These are phyloP conservation scores for Conchocele bisecta DNA, from an alignment of 2,888 invertebrate species.

Conservation along the genomic window DNA sequence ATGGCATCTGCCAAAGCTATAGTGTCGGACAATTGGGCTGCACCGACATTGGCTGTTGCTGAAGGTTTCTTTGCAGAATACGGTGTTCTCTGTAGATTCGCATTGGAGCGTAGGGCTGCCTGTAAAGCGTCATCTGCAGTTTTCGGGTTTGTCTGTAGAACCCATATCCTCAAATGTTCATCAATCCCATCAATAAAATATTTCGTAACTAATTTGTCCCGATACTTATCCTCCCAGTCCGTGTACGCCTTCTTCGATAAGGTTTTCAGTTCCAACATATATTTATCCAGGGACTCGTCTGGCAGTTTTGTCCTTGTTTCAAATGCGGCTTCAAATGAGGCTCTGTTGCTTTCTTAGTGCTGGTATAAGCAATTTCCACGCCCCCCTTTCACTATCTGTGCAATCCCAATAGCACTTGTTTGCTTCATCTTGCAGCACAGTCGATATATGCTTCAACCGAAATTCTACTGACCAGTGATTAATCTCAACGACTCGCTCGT, in stretches of 20 bases:
- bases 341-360: not conserved
- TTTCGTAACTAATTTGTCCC: constrained; percentile 5
- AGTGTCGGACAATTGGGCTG: no score
- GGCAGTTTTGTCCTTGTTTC: not conserved
- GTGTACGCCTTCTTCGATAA: not conserved
- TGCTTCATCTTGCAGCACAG: not conserved
- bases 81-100: not conserved
- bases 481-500: no score
- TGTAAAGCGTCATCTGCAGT: constrained; percentile 3
- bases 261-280: not conserved
- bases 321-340: not conserved
- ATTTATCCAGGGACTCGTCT: not conserved
- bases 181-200: constrained; percentile 8
- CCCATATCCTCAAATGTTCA: not conserved
- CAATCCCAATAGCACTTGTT: not conserved
- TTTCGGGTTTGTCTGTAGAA: constrained; percentile 4
- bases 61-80: not conserved
- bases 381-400: not conserved
- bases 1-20: no score
- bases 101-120: not conserved
- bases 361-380: not conserved
- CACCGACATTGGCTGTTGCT: no score
- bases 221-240: not conserved
- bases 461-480: no score
- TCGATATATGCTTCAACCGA: no score